phyloP scores from a whole-genome alignment of 2,797 vertebrate genomes.

The Clarias platycephalus region DNA sequence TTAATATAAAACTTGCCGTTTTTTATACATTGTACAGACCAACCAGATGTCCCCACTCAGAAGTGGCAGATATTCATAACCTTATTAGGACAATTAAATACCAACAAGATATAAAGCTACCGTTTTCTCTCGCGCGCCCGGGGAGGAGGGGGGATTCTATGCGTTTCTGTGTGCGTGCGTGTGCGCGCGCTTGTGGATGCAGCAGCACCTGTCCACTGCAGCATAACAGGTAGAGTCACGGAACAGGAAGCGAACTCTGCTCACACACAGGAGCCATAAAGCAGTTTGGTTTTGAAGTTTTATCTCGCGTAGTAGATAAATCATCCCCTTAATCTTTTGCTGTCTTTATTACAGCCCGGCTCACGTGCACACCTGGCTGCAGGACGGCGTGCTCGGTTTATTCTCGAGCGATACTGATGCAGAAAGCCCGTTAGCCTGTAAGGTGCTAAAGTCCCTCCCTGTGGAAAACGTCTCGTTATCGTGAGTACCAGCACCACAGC shows the following conservation, averaged over 20 bases:
- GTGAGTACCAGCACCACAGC: not conserved
- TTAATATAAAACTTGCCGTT: not conserved
- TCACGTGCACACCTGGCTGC: not conserved
- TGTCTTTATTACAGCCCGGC: not conserved
- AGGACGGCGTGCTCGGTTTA: not conserved
- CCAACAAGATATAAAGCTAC: not conserved
- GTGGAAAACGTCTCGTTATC: not conserved
- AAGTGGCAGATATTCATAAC: not conserved
- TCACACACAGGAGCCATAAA: not conserved
- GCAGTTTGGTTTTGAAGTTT: not conserved
- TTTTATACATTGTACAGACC: not conserved
- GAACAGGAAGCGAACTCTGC: conserved; percentile 16
- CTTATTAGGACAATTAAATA: not conserved
- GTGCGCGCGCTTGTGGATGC: not conserved
- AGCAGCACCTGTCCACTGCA: conserved; percentile 7
- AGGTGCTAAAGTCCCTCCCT: conserved; percentile 19
- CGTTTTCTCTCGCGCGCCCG: not conserved
- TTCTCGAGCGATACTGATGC: not conserved
- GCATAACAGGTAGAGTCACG: conserved; percentile 5
- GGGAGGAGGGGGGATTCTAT: not conserved
- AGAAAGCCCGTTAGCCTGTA: not conserved
- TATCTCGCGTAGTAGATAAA: not conserved
- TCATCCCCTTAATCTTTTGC: too few relatives aligned
- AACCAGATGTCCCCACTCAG: not conserved
- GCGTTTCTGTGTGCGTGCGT: not conserved